Evolutionary conservation across 2,888 invertebrate genomes (phyloP), one percentile per base, ranked within the genome.

Genomic region (Spicauda simplicius): DNA sequence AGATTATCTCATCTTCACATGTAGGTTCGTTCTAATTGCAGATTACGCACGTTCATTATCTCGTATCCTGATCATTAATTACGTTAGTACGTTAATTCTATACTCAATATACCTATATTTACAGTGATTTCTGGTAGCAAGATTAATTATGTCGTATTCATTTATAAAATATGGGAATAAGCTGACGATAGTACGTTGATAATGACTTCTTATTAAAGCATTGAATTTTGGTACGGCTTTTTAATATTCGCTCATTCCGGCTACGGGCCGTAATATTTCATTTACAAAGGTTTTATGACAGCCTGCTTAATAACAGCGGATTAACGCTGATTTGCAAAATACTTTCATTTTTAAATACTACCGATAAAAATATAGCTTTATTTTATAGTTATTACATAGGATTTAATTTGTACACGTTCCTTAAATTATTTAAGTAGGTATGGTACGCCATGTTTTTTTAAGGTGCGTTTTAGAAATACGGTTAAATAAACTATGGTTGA

Each of bases 1-100:
- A 58, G 64, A 66, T 66, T 66, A 60, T 55, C 48, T 66, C 59
- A 66, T 66, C 65, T 60, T 60, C 54, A 19, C 59, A n/a, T 59
- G 33, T 54, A 60, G 33, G 6, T 33, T 33, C 59, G 30, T 16
- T 54, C 53, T 52, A 65, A 60, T 59, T 19, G 30, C 30, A 59
- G 59, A 59, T 65, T 59, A 59, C 54, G 54, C 59, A 33, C 30
- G 53, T 33, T 54, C 30, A 60, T 41, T 59, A 59, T 58, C 58
- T 65, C 14, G 18, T 25, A 45, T 58, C 41, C 52, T 65, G 56
- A 64, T 57, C 33, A 52, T 57, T 64, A 52, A 57, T 54, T 54
- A 25, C 62, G 25, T 62, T 62, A 33, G 33, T 33, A 33, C 33
- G 33, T 33, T 33, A 33, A 33, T 33, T 33, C 33, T 33, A 33